These are phyloP conservation scores for Heliconius hermathena DNA, from an alignment of 1,140 invertebrate species.

Conservation along the genomic window DNA sequence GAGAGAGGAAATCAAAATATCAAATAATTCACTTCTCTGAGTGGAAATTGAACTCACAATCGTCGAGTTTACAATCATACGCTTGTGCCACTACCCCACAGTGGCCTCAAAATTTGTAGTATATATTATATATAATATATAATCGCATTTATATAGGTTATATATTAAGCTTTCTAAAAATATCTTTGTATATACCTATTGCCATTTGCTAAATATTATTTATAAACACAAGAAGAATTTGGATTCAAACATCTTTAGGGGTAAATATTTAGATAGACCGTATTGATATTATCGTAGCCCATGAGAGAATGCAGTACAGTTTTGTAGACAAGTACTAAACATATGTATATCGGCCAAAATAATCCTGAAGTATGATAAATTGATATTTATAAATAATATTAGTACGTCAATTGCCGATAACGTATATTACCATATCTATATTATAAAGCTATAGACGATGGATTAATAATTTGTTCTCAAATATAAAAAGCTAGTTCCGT, in stretches of 20 bases:
- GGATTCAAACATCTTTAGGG: slow-evolving; percentile 5
- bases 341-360: neutral
- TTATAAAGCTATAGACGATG: no score
- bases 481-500: no score
- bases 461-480: no score
- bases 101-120: no score
- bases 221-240: neutral
- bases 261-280: neutral
- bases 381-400: neutral
- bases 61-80: no score
- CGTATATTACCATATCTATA: neutral
- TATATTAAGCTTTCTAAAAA: neutral
- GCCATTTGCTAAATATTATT: slow-evolving; percentile 1
- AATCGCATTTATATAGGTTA: neutral
- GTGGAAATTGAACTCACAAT: no score
- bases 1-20: no score
- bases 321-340: neutral
- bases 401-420: neutral
- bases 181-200: neutral
- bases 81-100: no score
- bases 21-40: no score
- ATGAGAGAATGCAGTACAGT: neutral
- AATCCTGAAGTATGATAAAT: neutral
- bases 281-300: neutral
- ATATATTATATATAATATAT: no score